Conservation (phyloP, 1,140 invertebrate species). For the Drosophila yakuba region DNA sequence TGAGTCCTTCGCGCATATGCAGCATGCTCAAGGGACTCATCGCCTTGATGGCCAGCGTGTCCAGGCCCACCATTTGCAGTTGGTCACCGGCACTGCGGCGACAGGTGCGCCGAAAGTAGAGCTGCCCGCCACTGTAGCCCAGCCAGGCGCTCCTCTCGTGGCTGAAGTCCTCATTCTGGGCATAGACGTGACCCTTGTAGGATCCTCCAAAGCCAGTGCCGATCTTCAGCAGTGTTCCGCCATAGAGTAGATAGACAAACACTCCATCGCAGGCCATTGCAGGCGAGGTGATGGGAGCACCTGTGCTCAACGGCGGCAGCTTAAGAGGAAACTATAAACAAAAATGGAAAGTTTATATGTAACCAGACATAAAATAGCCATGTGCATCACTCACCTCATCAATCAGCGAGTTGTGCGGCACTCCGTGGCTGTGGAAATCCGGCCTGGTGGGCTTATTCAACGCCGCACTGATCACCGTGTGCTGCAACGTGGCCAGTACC, state of each 20-base stretch:
- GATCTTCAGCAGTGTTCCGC: constrained; percentile 93
- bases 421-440: constrained; percentile 94
- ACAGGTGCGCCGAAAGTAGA: constrained; percentile 78
- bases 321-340: constrained; percentile 65
- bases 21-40: constrained; percentile 77
- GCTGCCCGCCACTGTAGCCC: constrained; percentile 88
- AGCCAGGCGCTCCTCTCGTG: constrained; percentile 92
- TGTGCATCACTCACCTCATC: constrained; percentile 87
- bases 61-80: constrained; percentile 78
- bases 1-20: constrained; percentile 75
- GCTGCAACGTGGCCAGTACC: constrained; percentile 93
- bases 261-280: constrained; percentile 94
- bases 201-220: constrained; percentile 97
- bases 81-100: constrained; percentile 72
- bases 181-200: constrained; percentile 93
- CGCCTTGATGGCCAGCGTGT: constrained; percentile 74
- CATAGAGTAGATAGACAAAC: constrained; percentile 93
- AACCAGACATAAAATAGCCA: background rate
- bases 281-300: constrained; percentile 71
- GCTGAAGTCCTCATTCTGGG: constrained; percentile 91
- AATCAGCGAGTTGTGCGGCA: constrained; percentile 91
- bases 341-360: background rate
- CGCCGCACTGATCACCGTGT: constrained; percentile 94
- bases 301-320: constrained; percentile 24
- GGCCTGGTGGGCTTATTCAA: constrained; percentile 93